Percentiles rank a stretch among this genome's conserved stretches.
Conservation (phyloP, 2,113 vertebrate genomes). For the Oreocharis arfaki region DNA sequence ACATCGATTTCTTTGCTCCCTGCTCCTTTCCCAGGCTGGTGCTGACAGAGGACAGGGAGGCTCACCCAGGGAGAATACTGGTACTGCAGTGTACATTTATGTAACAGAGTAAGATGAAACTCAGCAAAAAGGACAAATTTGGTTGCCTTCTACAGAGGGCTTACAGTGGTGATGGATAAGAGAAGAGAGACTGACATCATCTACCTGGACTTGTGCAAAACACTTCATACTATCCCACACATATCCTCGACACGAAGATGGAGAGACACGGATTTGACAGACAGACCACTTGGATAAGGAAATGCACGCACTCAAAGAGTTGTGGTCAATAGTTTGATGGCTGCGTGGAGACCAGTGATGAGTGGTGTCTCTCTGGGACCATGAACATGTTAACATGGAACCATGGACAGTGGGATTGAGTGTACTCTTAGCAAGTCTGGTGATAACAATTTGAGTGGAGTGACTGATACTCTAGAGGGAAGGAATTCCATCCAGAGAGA, state of each 20-base stretch:
- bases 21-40: neutral
- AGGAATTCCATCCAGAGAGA: neutral
- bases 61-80: neutral
- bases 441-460: neutral
- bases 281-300: neutral
- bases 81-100: neutral
- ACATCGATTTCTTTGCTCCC: rapidly evolving
- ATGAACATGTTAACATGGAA: neutral
- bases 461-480: neutral
- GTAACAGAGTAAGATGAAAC: neutral
- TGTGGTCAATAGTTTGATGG: neutral
- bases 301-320: neutral
- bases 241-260: neutral
- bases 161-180: neutral
- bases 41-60: rapidly evolving
- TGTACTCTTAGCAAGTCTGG: neutral
- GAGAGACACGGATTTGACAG: rapidly evolving
- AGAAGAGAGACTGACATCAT: neutral
- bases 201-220: neutral
- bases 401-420: neutral
- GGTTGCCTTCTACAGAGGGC: rapidly evolving
- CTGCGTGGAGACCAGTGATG: neutral
- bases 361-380: neutral
- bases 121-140: neutral
- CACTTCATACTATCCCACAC: neutral